Percentiles rank a stretch among this genome's conserved stretches.
Conservation (phyloP, 2,888 invertebrate genomes). For the Euplagia quadripunctaria region DNA sequence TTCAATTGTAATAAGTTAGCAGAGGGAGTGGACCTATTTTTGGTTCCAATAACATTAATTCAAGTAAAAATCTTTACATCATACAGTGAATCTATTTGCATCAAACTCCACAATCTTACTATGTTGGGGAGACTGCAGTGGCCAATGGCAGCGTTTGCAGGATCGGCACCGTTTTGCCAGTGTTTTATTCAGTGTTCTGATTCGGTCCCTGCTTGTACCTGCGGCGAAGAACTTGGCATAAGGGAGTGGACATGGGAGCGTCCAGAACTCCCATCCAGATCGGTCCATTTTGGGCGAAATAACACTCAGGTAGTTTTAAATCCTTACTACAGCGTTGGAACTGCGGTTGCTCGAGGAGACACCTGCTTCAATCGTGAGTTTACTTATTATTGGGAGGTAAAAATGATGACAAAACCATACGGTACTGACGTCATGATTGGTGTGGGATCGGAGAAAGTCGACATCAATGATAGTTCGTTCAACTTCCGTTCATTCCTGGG, state of each 20-base stretch:
- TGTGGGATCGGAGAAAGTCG: slow-evolving; percentile 20
- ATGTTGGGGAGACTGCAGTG: not conserved
- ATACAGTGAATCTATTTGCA: not conserved
- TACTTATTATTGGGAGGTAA: slow-evolving; percentile 96
- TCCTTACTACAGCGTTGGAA: slow-evolving; percentile 93
- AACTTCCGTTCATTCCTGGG: slow-evolving; percentile 27
- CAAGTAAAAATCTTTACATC: not conserved
- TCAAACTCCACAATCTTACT: not conserved
- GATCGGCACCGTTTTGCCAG: slow-evolving; percentile 20
- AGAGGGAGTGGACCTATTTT: not conserved
- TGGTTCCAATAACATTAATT: not conserved
- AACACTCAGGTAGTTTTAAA: slow-evolving; percentile 92
- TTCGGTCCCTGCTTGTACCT: slow-evolving; percentile 22
- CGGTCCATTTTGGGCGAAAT: not conserved
- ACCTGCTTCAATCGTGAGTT: slow-evolving; percentile 88
- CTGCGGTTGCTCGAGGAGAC: slow-evolving; percentile 92
- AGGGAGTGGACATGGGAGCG: slow-evolving; percentile 29
- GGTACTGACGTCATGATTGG: slow-evolving; percentile 91
- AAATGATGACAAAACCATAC: slow-evolving; percentile 92
- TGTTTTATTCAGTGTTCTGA: slow-evolving; percentile 27
- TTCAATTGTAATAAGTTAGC: not conserved
- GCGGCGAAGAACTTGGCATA: slow-evolving; percentile 32
- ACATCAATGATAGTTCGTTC: not conserved
- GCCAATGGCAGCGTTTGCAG: not conserved
- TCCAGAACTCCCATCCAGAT: not conserved